Evolutionary conservation across 2,113 vertebrate genomes (phyloP), one percentile per base, ranked within the genome.

Genomic region (Holacanthus passer): DNA sequence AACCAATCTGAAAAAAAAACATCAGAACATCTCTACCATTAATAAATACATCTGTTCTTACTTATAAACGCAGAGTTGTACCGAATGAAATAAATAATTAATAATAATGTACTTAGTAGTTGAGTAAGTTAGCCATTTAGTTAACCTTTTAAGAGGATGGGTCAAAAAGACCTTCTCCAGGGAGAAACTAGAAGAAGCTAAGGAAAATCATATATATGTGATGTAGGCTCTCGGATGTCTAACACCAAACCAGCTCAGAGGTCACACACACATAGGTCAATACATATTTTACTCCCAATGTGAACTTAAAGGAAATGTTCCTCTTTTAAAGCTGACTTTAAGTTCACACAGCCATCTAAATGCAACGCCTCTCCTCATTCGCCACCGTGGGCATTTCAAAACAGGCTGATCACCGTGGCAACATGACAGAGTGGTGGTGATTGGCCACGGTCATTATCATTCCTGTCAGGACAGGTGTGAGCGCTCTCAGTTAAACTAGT

Each of bases 381-480:
- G 13, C 70, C 81, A 88, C 84, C 22, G 14, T 48, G 55, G 77
- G 71, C 65, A 73, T 90, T 87, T 64, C 39, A 77, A 86, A 90
- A 87, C 72, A 81, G 74, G 70, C 81, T 76, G 48, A 89, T 89
- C 75, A 41, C 87, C 29, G 50, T 84, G 82, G 86, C 84, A 91
- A 84, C 65, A 43, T 66, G 41, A 68, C 73, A 59, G 62, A 65
- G 69, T n/a, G 45, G 78, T 53, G 68, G 56, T 82, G 84, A 87
- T 85, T 88, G 90, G 88, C 75, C 73, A 50, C 8, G 31, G 69
- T 89, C 29, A 80, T 94, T 92, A 92, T 90, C 88, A 92, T 94
- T 94, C 89, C 87, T 90, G 88, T 93, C 92, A 93, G 89, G 88
- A 92, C 85, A 92, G 92, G 92, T 93, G 88, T 86, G 88, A 92